These are phyloP conservation scores for Trachops cirrhosus DNA, from an alignment of 2,797 vertebrate genomes.

Conservation along the genomic window DNA sequence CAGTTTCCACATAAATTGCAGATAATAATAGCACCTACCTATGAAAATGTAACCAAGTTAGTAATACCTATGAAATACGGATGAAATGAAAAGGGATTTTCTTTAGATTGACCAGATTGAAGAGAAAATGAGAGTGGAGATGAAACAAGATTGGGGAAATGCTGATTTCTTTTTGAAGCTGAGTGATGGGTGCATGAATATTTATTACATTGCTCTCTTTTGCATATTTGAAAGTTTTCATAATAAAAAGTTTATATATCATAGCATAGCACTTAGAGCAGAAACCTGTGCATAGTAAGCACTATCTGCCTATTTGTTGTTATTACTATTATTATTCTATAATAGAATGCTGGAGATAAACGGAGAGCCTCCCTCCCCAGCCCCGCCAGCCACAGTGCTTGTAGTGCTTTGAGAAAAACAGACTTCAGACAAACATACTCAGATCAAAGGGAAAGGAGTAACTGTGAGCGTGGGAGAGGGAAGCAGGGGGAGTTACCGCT, in stretches of 20 bases:
- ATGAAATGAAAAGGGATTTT: neutral
- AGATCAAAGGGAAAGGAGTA: neutral
- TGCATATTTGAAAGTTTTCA: neutral
- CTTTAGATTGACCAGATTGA: neutral
- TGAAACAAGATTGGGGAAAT: neutral
- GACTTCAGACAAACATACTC: neutral
- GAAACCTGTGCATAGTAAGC: neutral
- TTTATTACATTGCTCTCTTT: neutral
- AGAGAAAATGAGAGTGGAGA: neutral
- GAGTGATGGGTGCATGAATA: too few relatives aligned
- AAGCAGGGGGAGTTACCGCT: neutral
- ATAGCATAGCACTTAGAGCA: neutral
- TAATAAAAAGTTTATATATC: neutral
- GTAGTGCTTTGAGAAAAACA: neutral
- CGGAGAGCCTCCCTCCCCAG: neutral
- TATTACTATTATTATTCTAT: neutral
- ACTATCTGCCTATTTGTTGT: neutral
- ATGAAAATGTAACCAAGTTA: neutral
- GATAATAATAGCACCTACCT: neutral
- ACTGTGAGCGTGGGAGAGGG: neutral
- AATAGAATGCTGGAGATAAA: too few relatives aligned
- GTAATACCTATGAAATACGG: neutral
- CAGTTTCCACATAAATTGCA: neutral
- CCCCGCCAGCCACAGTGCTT: too few relatives aligned
- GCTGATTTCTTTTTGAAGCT: neutral